phyloP scores from a whole-genome alignment of 2,113 vertebrate species.

The Butorides virescens region DNA sequence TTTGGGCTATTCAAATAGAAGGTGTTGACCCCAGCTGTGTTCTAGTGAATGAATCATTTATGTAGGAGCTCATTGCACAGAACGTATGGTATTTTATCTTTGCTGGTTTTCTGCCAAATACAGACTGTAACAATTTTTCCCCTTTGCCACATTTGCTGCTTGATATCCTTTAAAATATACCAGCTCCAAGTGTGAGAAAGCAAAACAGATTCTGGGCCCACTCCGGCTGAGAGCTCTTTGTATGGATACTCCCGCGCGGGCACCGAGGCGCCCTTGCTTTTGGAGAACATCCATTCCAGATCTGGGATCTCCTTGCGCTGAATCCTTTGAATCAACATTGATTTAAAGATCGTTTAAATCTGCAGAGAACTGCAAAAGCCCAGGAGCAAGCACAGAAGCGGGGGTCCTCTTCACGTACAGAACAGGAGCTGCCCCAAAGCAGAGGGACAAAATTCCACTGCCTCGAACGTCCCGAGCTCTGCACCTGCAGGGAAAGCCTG shows the following conservation, averaged over 20 bases:
- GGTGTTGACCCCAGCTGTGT: conserved; percentile 37
- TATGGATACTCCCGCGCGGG: not conserved
- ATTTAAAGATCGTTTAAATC: not conserved
- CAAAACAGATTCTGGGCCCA: not conserved
- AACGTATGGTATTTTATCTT: conserved; percentile 66
- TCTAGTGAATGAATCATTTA: conserved; percentile 52
- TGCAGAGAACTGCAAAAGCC: not conserved
- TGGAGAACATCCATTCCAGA: not conserved
- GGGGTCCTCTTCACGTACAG: not conserved
- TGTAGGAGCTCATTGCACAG: conserved; percentile 51
- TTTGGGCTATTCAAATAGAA: conserved; percentile 26
- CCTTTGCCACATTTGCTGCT: conserved; percentile 49
- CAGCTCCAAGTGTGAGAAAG: conserved; percentile 53
- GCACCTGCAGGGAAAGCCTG: not conserved
- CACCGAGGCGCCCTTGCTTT: not conserved
- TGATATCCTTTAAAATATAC: conserved; percentile 41
- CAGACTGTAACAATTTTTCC: conserved; percentile 54
- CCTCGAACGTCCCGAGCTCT: not conserved
- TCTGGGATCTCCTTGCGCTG: not conserved
- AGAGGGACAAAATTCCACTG: not conserved
- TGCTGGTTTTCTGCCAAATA: conserved; percentile 51
- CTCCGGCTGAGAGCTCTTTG: not conserved
- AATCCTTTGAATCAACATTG: not conserved
- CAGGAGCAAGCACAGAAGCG: not conserved
- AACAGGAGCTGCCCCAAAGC: not conserved